Conservation (phyloP, 2,888 invertebrate species). For the Metacarcinus magister region DNA sequence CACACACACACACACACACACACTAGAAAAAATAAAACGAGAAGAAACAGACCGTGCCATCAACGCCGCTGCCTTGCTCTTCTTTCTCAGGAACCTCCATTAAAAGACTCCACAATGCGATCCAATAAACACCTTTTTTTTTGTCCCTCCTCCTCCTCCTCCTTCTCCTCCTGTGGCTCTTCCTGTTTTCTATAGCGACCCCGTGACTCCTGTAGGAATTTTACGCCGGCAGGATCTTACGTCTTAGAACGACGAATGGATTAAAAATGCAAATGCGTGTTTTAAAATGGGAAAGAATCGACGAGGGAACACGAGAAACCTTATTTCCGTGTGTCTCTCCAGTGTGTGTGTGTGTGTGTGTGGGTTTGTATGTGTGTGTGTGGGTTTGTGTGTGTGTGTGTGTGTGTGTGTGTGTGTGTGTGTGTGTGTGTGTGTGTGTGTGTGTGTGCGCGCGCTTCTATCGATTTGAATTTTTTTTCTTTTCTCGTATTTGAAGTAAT, state of each 20-base stretch:
- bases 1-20: neutral
- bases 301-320: neutral
- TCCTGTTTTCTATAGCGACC: neutral
- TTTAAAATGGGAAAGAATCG: slow-evolving; percentile 8
- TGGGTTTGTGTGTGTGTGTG: neutral
- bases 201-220: neutral
- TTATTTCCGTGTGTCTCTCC: slow-evolving; percentile 35
- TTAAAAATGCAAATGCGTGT: slow-evolving; percentile 5
- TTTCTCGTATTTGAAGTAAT: no score
- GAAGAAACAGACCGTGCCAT: neutral
- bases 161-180: neutral
- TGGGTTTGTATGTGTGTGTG: neutral
- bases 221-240: neutral
- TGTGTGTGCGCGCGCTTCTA: no score
- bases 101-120: neutral
- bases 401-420: slow-evolving; percentile 26
- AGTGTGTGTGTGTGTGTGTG: slow-evolving; percentile 15
- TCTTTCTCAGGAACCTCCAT: slow-evolving; percentile 32
- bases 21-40: neutral
- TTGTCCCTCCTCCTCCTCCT: neutral
- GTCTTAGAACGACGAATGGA: neutral
- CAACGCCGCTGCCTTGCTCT: slow-evolving; percentile 3
- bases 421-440: neutral
- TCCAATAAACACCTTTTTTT: slow-evolving; percentile 5
- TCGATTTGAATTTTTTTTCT: no score